Evolutionary conservation across 2,888 invertebrate genomes (phyloP).

Genomic region (Anoncus sp.): DNA sequence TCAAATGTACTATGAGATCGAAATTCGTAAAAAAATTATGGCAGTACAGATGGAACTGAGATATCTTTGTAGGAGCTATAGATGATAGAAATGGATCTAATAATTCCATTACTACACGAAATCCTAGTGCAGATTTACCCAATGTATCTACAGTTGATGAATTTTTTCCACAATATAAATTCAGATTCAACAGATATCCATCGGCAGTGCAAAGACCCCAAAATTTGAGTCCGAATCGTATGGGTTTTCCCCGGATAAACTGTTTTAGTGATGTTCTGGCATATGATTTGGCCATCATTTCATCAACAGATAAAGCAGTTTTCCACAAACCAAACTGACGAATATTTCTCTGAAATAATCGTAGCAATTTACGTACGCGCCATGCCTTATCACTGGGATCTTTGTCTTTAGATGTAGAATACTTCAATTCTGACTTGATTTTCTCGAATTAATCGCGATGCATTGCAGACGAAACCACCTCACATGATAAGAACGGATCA

Average conservation of each 20-base stretch:
- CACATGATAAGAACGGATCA: conserved; percentile 28
- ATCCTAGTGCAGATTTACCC: conserved; percentile 33
- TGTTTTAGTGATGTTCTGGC: conserved; percentile 43
- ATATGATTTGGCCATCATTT: conserved; percentile 49
- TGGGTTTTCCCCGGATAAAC: conserved; percentile 41
- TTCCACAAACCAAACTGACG: conserved; percentile 35
- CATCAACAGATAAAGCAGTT: conserved; percentile 40
- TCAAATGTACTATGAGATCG: conserved; percentile 62
- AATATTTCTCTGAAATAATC: conserved; percentile 46
- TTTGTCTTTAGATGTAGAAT: conserved; percentile 37
- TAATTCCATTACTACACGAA: conserved; percentile 45
- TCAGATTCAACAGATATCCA: conserved; percentile 39
- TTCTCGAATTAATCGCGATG: conserved; percentile 8
- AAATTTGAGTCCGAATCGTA: conserved; percentile 46
- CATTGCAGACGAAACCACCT: conserved; percentile 32
- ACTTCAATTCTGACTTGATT: conserved; percentile 45
- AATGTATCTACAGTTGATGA: too few relatives aligned
- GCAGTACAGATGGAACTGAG: conserved; percentile 59
- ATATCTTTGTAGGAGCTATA: conserved; percentile 35
- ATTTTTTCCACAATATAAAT: conserved; percentile 23
- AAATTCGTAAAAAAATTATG: conserved; percentile 60
- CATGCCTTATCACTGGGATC: conserved; percentile 42
- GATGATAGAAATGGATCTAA: conserved; percentile 30
- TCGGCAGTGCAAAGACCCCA: conserved; percentile 45
- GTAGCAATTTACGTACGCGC: conserved; percentile 37